Base-by-base conservation (phyloP, 2,888 invertebrate genomes). In the Orthosia incerta region DNA sequence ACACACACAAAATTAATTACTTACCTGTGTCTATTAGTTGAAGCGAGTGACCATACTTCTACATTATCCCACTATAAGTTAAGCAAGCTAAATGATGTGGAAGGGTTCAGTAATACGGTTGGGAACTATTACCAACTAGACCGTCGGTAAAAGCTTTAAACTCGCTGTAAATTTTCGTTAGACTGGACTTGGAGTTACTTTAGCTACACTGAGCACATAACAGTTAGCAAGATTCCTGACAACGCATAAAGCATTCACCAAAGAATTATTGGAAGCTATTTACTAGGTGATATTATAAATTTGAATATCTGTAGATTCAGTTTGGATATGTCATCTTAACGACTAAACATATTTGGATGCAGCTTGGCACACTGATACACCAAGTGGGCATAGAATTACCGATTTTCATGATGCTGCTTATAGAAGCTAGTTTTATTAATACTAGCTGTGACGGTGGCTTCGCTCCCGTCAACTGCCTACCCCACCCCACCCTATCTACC, bases 71-170 rank as follows among this genome's bases (percentile, higher is more conserved):
- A 39, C 1, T 15, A 23, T 63, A 18, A 53, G 4, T 71, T 53
- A 15, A 13, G 11, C 16, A 20, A 78, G 39, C 48, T 78, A 45
- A n/a, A 59, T 59, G 26, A 57, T 0, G 20, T 48, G 20, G 45
- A 57, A 80, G 74, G 80, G 48, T 74, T 51, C 23, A 26, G 26
- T 62, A 62, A 66, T 53, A 45, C 46, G 12, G 20, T 62, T 57
- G 12, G 48, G 15, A 66, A 66, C 74, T 45, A 66, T 80, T 74
- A 77, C 39, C 4, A 65, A 62, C 56, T 48, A 7, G 12, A 18
- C 53, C 20, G 20, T 50, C 50, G 26, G 53, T 57, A 26, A 45
- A 60, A 51, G 50, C 56, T 46, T 55, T 39, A 26, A 50, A 61
- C 31, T 55, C 11, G 9, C 45, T 20, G 20, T 79, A 61, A 60